A percentile compares a stretch with the other conserved stretches of the same genome.
Conservation (phyloP, 1,140 invertebrate species). For the Hylaeus volcanicus region DNA sequence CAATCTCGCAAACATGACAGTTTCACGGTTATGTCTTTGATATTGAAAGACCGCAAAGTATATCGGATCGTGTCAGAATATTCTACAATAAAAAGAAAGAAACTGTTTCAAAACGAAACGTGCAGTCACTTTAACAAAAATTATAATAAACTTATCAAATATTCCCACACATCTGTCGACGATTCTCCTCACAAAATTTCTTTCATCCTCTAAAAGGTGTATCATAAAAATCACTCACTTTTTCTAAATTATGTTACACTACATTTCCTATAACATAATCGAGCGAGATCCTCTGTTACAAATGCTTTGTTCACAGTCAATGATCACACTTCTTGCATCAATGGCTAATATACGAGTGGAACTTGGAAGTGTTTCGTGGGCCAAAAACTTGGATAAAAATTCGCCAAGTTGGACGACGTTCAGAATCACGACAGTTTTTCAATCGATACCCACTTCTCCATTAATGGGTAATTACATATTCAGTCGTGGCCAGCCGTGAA, state of each 20-base stretch:
- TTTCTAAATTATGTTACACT: neutral
- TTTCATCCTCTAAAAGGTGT: too few species aligned
- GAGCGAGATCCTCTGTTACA: too few species aligned
- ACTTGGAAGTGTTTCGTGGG: neutral
- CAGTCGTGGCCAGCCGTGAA: neutral
- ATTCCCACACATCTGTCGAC: too few species aligned
- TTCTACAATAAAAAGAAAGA: too few species aligned
- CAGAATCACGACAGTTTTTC: neutral
- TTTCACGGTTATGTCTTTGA: neutral
- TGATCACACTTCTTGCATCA: neutral
- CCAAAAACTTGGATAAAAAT: neutral
- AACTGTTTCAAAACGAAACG: too few species aligned
- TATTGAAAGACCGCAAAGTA: neutral
- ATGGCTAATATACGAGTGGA: neutral
- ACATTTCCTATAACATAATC: neutral
- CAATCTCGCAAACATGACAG: neutral
- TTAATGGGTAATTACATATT: slow-evolving; percentile 46
- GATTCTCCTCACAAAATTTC: too few species aligned
- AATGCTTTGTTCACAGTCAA: too few species aligned
- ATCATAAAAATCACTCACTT: neutral
- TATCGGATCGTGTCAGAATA: too few species aligned
- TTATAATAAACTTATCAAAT: neutral
- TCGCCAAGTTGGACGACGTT: neutral
- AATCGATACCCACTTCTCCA: slow-evolving; percentile 33
- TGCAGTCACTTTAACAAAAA: neutral